These are phyloP conservation scores for Triplophysa siluroides DNA, from an alignment of 2,113 vertebrate genomes.

Conservation along the genomic window DNA sequence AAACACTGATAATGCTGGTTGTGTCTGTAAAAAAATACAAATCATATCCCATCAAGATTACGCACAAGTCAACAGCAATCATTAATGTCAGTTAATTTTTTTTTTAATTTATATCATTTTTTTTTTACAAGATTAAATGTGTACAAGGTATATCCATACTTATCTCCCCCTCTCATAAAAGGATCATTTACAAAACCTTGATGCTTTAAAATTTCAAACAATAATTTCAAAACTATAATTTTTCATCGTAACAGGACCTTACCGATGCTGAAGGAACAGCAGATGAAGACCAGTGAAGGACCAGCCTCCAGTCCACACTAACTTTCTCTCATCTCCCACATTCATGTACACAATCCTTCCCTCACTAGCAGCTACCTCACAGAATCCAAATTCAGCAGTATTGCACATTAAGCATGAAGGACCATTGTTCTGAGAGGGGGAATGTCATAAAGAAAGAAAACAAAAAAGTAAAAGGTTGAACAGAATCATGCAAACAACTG, in stretches of 20 bases:
- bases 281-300: conserved; percentile 77
- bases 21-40: conserved; percentile 71
- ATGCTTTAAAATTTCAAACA: conserved; percentile 74
- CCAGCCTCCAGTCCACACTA: conserved; percentile 61
- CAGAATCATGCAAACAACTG: conserved; percentile 55
- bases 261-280: conserved; percentile 75
- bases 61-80: conserved; percentile 72
- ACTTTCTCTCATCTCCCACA: conserved; percentile 50
- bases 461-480: conserved; percentile 15
- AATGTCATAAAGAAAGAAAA: conserved; percentile 40
- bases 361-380: conserved; percentile 77
- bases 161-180: conserved; percentile 67
- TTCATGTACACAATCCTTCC: conserved; percentile 57
- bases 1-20: conserved; percentile 79
- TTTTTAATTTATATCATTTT: conserved; percentile 65
- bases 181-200: conserved; percentile 81
- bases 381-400: conserved; percentile 75
- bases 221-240: conserved; percentile 66
- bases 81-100: conserved; percentile 67
- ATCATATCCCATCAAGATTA: conserved; percentile 57
- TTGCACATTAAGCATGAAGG: conserved; percentile 72
- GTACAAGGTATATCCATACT: conserved; percentile 79
- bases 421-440: conserved; percentile 73
- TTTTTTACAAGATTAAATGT: conserved; percentile 77
- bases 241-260: conserved; percentile 74